These are phyloP conservation scores for Rhodophaea formosa DNA, from an alignment of 2,888 invertebrate species.

Conservation along the genomic window DNA sequence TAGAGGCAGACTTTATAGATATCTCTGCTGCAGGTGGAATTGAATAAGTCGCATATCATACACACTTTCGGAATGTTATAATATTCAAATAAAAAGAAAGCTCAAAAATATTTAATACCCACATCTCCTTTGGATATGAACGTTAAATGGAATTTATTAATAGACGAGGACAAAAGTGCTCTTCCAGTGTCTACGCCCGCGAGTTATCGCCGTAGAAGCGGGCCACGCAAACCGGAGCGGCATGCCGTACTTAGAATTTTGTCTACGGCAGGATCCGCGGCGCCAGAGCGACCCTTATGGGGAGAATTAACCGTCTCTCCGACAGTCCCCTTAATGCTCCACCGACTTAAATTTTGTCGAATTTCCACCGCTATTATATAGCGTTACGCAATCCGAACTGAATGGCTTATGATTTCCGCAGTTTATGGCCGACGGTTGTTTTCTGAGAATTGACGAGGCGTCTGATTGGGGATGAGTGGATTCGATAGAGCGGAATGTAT, in stretches of 20 bases:
- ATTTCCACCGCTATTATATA: slow-evolving; percentile 72
- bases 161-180: not conserved
- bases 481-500: not conserved
- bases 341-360: slow-evolving; percentile 79
- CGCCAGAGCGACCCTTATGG: slow-evolving; percentile 78
- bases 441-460: slow-evolving; percentile 32
- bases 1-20: no score
- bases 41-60: no score
- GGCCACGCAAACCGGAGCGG: slow-evolving; percentile 38
- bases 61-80: no score
- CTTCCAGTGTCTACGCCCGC: slow-evolving; percentile 22
- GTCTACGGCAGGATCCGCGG: slow-evolving; percentile 76
- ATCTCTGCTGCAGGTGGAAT: no score
- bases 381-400: slow-evolving; percentile 64
- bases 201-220: slow-evolving; percentile 20
- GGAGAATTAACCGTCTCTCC: slow-evolving; percentile 77
- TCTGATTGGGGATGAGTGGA: slow-evolving; percentile 10
- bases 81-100: no score
- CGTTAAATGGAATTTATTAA: no score
- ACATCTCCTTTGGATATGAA: no score
- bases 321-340: slow-evolving; percentile 75
- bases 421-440: slow-evolving; percentile 59
- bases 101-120: no score
- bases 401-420: slow-evolving; percentile 73
- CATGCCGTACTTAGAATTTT: slow-evolving; percentile 71